Conservation (phyloP, 2,113 vertebrate genomes). For the Platanista minor region DNA sequence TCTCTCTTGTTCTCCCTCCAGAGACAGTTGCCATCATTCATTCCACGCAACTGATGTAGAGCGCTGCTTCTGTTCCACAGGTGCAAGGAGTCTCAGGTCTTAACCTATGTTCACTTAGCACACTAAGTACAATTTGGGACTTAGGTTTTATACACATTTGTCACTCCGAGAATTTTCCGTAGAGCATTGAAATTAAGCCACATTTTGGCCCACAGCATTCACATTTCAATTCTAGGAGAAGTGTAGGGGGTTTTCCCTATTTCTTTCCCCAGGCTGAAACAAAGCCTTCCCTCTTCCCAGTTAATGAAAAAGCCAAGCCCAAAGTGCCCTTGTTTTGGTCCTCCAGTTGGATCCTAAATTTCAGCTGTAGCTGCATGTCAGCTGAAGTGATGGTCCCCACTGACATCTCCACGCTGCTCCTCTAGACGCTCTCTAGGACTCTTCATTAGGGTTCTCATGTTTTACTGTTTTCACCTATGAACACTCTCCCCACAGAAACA, state of each 20-base stretch:
- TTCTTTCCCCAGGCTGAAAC: neutral
- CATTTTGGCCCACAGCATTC: neutral
- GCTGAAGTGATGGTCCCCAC: neutral
- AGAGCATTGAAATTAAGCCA: neutral
- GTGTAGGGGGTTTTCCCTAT: neutral
- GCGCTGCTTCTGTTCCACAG: neutral
- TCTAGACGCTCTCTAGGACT: neutral
- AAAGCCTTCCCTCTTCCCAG: neutral
- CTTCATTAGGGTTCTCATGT: neutral
- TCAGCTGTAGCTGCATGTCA: neutral
- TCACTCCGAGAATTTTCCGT: neutral
- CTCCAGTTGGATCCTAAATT: neutral
- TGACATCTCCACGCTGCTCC: fast-evolving
- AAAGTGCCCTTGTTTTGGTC: neutral
- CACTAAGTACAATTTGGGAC: neutral
- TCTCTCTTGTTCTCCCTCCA: neutral
- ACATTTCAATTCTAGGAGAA: neutral
- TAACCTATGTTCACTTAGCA: neutral
- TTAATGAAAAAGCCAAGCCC: neutral
- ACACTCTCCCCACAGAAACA: neutral
- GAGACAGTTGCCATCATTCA: no score
- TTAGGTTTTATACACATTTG: neutral
- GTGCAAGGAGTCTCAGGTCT: neutral
- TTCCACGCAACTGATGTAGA: neutral
- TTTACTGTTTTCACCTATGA: neutral